Percentiles rank a stretch among this genome's conserved stretches.
Conservation (phyloP, 2,797 vertebrate genomes). For the Cyclura pinguis region DNA sequence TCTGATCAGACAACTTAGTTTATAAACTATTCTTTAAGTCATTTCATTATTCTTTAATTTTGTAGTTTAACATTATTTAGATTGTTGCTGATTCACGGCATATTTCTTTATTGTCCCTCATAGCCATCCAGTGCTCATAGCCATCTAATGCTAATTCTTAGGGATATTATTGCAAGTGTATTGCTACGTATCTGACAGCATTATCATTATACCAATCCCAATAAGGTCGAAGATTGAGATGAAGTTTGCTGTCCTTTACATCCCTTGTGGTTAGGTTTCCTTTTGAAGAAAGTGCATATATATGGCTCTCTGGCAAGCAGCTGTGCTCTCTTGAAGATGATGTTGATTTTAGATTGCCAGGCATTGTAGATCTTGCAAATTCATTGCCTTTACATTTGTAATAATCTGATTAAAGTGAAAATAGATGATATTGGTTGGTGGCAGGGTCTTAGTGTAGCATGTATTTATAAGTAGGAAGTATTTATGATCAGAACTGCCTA, state of each 20-base stretch:
- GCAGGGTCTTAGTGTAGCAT: background rate
- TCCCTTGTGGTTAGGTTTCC: background rate
- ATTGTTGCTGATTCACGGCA: background rate
- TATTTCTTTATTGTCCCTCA: background rate
- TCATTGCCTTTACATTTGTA: constrained; percentile 30
- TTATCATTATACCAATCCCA: background rate
- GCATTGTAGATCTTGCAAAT: constrained; percentile 44
- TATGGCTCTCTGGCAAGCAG: constrained; percentile 49
- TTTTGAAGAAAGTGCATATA: constrained; percentile 29
- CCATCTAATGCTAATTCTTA: background rate
- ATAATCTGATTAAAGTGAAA: background rate
- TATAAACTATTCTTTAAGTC: background rate
- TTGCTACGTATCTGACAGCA: background rate
- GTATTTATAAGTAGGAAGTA: background rate
- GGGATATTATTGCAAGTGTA: background rate
- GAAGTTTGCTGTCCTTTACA: background rate
- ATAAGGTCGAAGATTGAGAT: background rate
- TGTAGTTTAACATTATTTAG: background rate
- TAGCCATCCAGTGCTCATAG: background rate
- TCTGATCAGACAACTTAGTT: background rate
- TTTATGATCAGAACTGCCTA: background rate
- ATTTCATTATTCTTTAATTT: background rate
- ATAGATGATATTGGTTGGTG: background rate
- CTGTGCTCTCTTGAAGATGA: constrained; percentile 41
- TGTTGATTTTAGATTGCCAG: constrained; percentile 50